phyloP scores from a whole-genome alignment of 1,140 invertebrate species.

The Elysia chlorotica region DNA sequence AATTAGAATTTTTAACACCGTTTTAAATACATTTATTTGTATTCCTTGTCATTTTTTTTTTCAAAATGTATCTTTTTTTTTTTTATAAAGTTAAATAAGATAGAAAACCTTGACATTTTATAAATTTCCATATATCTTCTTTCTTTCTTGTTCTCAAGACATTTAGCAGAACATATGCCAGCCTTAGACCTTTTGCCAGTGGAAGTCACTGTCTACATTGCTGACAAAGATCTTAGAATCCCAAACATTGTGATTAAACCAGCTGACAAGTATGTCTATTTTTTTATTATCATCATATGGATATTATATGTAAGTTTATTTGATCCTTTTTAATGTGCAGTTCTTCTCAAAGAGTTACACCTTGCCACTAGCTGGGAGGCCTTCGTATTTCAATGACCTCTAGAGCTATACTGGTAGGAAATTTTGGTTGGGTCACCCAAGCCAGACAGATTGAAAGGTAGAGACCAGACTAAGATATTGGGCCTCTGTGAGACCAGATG shows the following conservation, averaged over 20 bases:
- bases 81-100: not conserved
- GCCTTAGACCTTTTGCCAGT: conserved; percentile 13
- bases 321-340: no score
- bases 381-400: no score
- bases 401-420: no score
- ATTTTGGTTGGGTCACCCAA: no score
- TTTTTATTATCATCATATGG: not conserved
- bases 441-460: no score
- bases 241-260: conserved; percentile 5
- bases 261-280: not conserved
- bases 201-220: not conserved
- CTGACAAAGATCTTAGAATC: conserved; percentile 11
- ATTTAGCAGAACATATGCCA: conserved; percentile 14
- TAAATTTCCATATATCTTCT: not conserved
- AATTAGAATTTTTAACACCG: not conserved
- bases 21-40: not conserved
- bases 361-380: no score
- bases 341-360: no score
- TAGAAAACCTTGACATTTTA: not conserved
- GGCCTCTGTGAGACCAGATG: no score
- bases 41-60: no score
- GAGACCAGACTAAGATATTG: no score
- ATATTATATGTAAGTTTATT: no score
- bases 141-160: not conserved
- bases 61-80: not conserved